Percentiles rank a stretch among this genome's conserved stretches.
phyloP scores from a whole-genome alignment of 1,140 invertebrate genomes.

The Cyclargus thomasi region DNA sequence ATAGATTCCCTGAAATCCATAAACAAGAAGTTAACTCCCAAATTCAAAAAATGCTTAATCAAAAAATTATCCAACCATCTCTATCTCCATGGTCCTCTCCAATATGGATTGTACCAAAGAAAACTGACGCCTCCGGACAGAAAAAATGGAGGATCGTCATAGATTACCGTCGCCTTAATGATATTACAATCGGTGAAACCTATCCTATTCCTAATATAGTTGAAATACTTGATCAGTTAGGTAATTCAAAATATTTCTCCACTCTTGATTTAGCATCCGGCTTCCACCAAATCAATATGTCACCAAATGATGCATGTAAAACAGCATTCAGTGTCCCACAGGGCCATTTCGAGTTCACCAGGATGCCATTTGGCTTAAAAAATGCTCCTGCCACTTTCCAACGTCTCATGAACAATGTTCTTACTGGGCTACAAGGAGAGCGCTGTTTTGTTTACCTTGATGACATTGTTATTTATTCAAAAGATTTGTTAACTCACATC shows the following conservation, averaged over 20 bases:
- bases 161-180: slow-evolving; percentile 28
- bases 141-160: slow-evolving; percentile 29
- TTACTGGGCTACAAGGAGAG: slow-evolving; percentile 39
- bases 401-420: slow-evolving; percentile 25
- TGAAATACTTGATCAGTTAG: slow-evolving; percentile 23
- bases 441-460: slow-evolving; percentile 64
- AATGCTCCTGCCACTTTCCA: slow-evolving; percentile 43
- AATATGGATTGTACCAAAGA: slow-evolving; percentile 25
- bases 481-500: slow-evolving; percentile 37
- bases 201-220: slow-evolving; percentile 24
- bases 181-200: slow-evolving; percentile 44
- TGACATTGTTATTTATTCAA: slow-evolving; percentile 57
- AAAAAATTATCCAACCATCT: slow-evolving; percentile 44
- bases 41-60: slow-evolving; percentile 24
- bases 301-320: slow-evolving; percentile 30
- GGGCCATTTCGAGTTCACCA: slow-evolving; percentile 44
- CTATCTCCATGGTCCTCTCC: slow-evolving; percentile 42
- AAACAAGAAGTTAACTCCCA: slow-evolving; percentile 39
- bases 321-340: slow-evolving; percentile 39
- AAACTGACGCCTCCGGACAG: slow-evolving; percentile 18
- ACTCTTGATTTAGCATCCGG: slow-evolving; percentile 67
- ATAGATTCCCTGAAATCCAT: slow-evolving; percentile 47
- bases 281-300: slow-evolving; percentile 54
- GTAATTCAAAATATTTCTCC: slow-evolving; percentile 22
- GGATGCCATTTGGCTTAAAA: slow-evolving; percentile 43